Conservation (phyloP, 2,113 vertebrate genomes). For the Oreochromis tanganicae region DNA sequence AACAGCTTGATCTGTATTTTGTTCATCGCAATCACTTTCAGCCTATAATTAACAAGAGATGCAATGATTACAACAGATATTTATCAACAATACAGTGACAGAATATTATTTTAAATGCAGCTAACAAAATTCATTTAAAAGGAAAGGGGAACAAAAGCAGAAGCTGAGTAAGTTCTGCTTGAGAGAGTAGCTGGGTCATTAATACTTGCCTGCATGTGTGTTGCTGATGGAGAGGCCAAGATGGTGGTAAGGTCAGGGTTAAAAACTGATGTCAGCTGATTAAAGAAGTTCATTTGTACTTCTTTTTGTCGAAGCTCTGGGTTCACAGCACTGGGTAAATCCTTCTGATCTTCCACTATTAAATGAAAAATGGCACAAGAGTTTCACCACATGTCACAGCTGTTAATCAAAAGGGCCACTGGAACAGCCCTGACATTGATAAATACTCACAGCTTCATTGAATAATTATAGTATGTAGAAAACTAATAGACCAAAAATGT, state of each 20-base stretch:
- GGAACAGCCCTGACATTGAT: background rate
- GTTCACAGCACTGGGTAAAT: constrained; percentile 84
- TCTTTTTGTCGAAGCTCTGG: constrained; percentile 94
- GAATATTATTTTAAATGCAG: background rate
- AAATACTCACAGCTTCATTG: background rate
- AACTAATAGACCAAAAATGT: background rate
- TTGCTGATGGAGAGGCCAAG: constrained; percentile 63
- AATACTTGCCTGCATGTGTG: constrained; percentile 80
- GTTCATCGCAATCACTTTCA: constrained; percentile 89
- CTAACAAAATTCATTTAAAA: background rate
- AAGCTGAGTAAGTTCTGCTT: background rate
- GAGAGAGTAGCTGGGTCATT: background rate
- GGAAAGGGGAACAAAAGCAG: background rate
- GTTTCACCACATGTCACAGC: background rate
- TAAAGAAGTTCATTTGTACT: constrained; percentile 98
- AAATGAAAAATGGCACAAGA: background rate
- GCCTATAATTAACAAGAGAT: constrained; percentile 56
- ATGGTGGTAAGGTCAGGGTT: constrained; percentile 83
- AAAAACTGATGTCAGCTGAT: constrained; percentile 94
- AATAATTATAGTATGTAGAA: background rate
- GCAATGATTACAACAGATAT: background rate
- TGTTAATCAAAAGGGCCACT: background rate
- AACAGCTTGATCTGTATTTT: constrained; percentile 83
- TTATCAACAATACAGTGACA: background rate
- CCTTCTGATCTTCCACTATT: constrained; percentile 97